Conservation (phyloP, 2,888 invertebrate genomes). For the Drosophila melanosoma region DNA sequence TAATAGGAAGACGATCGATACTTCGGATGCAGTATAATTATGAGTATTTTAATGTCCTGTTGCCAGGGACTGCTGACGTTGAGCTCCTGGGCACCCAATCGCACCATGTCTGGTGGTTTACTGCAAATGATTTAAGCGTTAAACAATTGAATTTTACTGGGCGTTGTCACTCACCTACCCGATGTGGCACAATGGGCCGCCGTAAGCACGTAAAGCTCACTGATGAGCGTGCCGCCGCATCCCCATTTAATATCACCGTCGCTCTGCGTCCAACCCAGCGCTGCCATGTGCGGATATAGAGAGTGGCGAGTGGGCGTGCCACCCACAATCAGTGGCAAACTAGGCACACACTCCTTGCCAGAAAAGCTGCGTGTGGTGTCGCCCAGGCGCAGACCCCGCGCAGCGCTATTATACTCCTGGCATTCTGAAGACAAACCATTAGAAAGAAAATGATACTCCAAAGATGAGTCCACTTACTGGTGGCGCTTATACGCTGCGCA, state of each 20-base stretch:
- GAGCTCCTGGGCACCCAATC: slow-evolving; percentile 86
- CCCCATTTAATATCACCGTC: slow-evolving; percentile 78
- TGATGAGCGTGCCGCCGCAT: slow-evolving; percentile 85
- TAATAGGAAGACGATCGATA: slow-evolving; percentile 86
- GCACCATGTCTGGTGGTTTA: slow-evolving; percentile 85
- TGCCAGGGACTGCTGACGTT: slow-evolving; percentile 83
- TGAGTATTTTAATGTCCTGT: slow-evolving; percentile 84
- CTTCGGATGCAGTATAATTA: slow-evolving; percentile 86
- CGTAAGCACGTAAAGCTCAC: slow-evolving; percentile 86
- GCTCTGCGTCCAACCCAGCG: slow-evolving; percentile 83
- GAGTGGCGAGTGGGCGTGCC: slow-evolving; percentile 85
- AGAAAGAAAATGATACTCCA: neutral
- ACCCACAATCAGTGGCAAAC: slow-evolving; percentile 86
- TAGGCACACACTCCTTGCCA: slow-evolving; percentile 80
- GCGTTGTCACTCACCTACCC: slow-evolving; percentile 63
- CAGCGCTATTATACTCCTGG: slow-evolving; percentile 85
- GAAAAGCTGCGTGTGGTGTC: slow-evolving; percentile 65
- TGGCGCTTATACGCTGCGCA: slow-evolving; percentile 79
- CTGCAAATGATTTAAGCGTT: slow-evolving; percentile 73
- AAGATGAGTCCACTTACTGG: slow-evolving; percentile 62
- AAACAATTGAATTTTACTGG: slow-evolving; percentile 8
- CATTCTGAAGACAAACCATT: slow-evolving; percentile 84
- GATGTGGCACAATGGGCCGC: slow-evolving; percentile 86
- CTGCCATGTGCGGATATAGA: slow-evolving; percentile 87
- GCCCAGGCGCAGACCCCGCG: slow-evolving; percentile 71